Percentiles rank a stretch among this genome's conserved stretches.
These are phyloP conservation scores for Cyprinodon diabolis DNA, from an alignment of 2,797 vertebrate species.

Conservation along the genomic window DNA sequence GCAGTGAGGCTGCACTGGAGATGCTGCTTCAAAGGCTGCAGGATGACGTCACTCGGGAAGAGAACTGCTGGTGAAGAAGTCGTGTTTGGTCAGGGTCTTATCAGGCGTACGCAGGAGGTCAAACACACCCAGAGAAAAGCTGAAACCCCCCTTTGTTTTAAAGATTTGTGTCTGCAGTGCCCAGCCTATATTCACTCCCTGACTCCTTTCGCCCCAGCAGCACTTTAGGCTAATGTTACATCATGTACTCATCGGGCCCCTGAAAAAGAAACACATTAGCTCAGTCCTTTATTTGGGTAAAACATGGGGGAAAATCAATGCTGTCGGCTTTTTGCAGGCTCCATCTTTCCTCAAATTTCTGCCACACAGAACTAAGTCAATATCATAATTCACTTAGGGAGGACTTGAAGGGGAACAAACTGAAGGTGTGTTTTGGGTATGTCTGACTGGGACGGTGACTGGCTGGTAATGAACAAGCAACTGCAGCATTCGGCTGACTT, in stretches of 20 bases:
- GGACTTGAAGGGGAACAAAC: constrained; percentile 31
- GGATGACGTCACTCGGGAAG: constrained; percentile 59
- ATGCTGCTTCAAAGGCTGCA: constrained; percentile 38
- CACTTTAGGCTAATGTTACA: constrained; percentile 54
- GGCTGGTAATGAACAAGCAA: constrained; percentile 4
- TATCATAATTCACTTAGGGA: constrained; percentile 55
- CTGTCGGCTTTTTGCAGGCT: constrained; percentile 34
- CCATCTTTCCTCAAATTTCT: constrained; percentile 59
- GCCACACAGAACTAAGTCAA: constrained; percentile 61
- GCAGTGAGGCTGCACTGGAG: constrained; percentile 14
- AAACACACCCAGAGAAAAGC: constrained; percentile 22
- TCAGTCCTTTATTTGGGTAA: constrained; percentile 44
- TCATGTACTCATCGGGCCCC: constrained; percentile 29
- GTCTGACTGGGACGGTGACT: constrained; percentile 12
- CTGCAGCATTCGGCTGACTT: constrained; percentile 29
- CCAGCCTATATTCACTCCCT: constrained; percentile 26
- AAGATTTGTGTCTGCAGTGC: constrained; percentile 52
- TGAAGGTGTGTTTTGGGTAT: constrained; percentile 29
- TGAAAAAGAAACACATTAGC: constrained; percentile 40
- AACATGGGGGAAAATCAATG: constrained; percentile 64
- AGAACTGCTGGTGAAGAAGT: constrained; percentile 42
- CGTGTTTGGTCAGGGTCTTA: constrained; percentile 55
- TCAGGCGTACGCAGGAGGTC: constrained; percentile 38
- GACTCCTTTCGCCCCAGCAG: constrained; percentile 17
- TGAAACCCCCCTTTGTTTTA: constrained; percentile 28